Evolutionary conservation across 2,113 vertebrate genomes (phyloP).

Genomic region (Eira barbara): DNA sequence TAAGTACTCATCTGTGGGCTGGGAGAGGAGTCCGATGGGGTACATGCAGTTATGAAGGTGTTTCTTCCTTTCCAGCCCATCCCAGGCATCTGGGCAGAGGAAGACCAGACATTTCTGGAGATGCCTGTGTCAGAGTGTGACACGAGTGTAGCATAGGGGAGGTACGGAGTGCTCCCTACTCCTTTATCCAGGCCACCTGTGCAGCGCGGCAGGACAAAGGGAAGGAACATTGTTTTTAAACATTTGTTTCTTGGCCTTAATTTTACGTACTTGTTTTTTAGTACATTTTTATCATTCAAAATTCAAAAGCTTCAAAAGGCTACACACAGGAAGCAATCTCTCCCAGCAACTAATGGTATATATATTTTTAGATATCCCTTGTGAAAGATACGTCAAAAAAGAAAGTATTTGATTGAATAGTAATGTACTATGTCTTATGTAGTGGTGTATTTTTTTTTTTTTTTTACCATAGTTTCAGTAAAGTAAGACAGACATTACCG

Average conservation of each 20-base stretch:
- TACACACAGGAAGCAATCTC: background rate
- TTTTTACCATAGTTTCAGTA: background rate
- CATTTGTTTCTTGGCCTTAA: background rate
- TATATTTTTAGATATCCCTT: background rate
- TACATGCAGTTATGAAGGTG: background rate
- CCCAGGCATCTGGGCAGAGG: background rate
- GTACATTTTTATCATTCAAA: background rate
- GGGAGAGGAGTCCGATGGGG: background rate
- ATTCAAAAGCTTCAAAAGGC: background rate
- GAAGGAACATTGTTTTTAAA: background rate
- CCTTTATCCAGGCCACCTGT: accelerated
- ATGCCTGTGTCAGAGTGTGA: background rate
- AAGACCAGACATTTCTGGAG: background rate
- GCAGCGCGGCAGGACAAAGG: background rate
- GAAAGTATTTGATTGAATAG: background rate
- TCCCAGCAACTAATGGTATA: background rate
- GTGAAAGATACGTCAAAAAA: background rate
- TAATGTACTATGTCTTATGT: background rate
- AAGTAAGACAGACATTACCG: background rate
- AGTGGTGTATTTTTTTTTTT: background rate
- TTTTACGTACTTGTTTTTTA: background rate
- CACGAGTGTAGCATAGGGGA: background rate
- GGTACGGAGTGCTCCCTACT: background rate
- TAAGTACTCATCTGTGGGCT: background rate
- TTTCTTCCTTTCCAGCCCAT: background rate